Evolutionary conservation across 2,888 invertebrate species (phyloP).

Genomic region (Chirona hameri): DNA sequence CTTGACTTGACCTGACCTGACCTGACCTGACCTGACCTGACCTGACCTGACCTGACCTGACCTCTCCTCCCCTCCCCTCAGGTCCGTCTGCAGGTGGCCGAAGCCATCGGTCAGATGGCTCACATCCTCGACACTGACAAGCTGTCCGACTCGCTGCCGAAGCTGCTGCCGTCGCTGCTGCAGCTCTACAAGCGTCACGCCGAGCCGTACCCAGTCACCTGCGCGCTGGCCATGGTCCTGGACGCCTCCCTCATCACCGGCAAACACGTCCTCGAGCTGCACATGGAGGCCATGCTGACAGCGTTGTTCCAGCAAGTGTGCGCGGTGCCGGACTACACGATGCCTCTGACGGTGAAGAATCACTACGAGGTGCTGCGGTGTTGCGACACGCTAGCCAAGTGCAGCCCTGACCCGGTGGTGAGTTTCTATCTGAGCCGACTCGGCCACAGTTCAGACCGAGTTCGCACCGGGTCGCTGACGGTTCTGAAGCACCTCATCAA

Average conservation of each 20-base stretch:
- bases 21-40: too few species aligned
- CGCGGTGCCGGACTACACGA: constrained; percentile 64
- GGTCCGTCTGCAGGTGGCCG: constrained; percentile 46
- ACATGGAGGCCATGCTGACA: constrained; percentile 54
- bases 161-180: constrained; percentile 51
- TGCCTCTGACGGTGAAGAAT: constrained; percentile 77
- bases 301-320: constrained; percentile 52
- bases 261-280: constrained; percentile 56
- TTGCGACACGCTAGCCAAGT: constrained; percentile 44
- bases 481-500: constrained; percentile 81
- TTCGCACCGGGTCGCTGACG: constrained; percentile 71
- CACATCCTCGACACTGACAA: constrained; percentile 49
- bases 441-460: constrained; percentile 68
- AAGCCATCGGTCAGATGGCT: constrained; percentile 53
- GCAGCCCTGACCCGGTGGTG: constrained; percentile 70
- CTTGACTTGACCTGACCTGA: too few species aligned
- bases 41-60: too few species aligned
- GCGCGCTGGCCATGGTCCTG: constrained; percentile 71
- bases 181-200: constrained; percentile 49
- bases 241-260: constrained; percentile 63
- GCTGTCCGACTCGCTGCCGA: constrained; percentile 51
- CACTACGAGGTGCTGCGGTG: constrained; percentile 75
- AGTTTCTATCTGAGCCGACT: constrained; percentile 69
- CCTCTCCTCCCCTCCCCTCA: too few species aligned
- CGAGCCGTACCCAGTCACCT: constrained; percentile 68